These are phyloP conservation scores for Dryobates pubescens DNA, from an alignment of 2,797 vertebrate species.

Conservation along the genomic window DNA sequence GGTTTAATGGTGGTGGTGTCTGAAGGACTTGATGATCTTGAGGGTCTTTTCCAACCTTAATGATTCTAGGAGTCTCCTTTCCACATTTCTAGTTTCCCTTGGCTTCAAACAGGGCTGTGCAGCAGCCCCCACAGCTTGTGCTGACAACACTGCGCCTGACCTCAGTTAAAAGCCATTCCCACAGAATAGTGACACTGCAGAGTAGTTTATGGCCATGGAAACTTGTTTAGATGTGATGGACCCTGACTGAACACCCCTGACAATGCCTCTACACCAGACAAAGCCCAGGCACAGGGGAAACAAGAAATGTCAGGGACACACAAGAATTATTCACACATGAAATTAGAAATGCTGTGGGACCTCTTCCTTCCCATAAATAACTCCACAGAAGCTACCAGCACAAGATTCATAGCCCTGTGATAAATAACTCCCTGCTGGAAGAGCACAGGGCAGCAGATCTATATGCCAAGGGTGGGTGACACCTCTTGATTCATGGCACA, in stretches of 20 bases:
- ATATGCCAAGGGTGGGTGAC: not conserved
- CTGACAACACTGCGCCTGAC: not conserved
- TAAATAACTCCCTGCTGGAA: slow-evolving; percentile 27
- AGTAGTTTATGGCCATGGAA: not conserved
- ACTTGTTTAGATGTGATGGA: not conserved
- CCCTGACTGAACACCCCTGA: not conserved
- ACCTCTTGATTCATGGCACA: slow-evolving; percentile 14
- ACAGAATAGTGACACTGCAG: not conserved
- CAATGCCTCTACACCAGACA: not conserved
- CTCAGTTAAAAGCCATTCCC: not conserved
- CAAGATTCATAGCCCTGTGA: not conserved
- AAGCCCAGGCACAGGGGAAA: not conserved
- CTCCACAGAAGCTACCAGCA: not conserved
- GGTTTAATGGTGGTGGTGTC: no score
- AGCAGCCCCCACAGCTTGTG: not conserved
- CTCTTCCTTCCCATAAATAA: slow-evolving; percentile 39
- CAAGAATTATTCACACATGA: slow-evolving; percentile 3
- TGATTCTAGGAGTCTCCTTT: not conserved
- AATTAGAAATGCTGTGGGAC: slow-evolving; percentile 34
- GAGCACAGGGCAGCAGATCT: not conserved
- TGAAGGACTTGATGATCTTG: no score
- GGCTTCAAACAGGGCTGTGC: slow-evolving; percentile 2
- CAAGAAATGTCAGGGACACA: not conserved
- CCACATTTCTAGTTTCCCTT: not conserved
- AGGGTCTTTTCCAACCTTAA: no score